Evolutionary conservation across 2,797 vertebrate genomes (phyloP).

Genomic region (Sebastes umbrosus): DNA sequence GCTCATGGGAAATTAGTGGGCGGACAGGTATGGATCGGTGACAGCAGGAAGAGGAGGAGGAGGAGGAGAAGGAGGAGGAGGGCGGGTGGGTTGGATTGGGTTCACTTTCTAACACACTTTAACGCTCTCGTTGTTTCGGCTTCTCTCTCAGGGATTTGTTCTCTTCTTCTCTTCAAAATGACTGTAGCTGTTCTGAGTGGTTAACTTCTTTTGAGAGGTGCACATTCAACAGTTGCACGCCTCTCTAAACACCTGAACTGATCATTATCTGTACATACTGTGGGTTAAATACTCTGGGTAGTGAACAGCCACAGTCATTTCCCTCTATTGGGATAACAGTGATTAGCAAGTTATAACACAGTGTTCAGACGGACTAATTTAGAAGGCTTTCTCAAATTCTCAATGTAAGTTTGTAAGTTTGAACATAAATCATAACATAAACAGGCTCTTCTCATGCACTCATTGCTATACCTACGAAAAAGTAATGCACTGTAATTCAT

Average conservation of each 20-base stretch:
- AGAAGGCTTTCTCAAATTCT: not conserved
- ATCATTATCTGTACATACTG: not conserved
- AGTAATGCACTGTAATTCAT: too few species aligned
- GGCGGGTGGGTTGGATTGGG: slow-evolving; percentile 34
- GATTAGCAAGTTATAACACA: not conserved
- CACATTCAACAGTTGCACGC: not conserved
- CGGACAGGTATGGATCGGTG: slow-evolving; percentile 72
- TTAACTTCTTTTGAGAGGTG: not conserved
- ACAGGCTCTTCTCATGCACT: too few species aligned
- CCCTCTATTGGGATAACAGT: not conserved
- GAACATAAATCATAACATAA: not conserved
- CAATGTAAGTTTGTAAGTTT: not conserved
- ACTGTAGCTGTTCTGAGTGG: not conserved
- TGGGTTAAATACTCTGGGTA: not conserved
- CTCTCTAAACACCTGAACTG: not conserved
- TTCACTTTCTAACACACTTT: slow-evolving; percentile 42
- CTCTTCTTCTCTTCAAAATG: slow-evolving; percentile 11
- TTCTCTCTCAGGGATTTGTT: slow-evolving; percentile 3
- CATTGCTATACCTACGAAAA: too few species aligned
- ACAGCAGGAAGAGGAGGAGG: slow-evolving; percentile 40
- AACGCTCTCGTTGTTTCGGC: slow-evolving; percentile 16
- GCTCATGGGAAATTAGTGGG: slow-evolving; percentile 73
- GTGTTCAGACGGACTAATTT: not conserved
- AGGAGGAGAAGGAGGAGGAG: not conserved
- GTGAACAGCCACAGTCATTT: not conserved